Conservation (phyloP, 2,113 vertebrate genomes). For the Craseonycteris thonglongyai region DNA sequence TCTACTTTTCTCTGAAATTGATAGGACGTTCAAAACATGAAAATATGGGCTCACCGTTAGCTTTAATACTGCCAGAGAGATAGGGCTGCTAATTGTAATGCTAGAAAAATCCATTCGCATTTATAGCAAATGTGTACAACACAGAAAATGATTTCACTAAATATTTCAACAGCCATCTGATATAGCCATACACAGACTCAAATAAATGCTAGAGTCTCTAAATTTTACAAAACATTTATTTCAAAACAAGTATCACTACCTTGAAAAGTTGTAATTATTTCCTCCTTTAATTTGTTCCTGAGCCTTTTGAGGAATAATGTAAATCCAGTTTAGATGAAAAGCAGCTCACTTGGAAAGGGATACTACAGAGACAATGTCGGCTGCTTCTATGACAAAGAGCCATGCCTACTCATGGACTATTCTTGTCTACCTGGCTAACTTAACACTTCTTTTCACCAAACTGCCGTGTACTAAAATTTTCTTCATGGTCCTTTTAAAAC, state of each 20-base stretch:
- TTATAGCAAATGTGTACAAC: neutral
- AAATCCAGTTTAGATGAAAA: neutral
- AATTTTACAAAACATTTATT: constrained; percentile 5
- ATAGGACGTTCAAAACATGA: neutral
- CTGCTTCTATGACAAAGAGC: neutral
- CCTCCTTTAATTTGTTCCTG: neutral
- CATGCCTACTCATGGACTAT: neutral
- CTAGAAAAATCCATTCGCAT: neutral
- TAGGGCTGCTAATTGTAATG: neutral
- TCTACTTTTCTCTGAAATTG: neutral
- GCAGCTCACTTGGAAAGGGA: neutral
- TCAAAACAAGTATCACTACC: neutral
- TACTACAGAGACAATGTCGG: no score
- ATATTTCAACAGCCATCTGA: neutral
- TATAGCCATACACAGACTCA: neutral
- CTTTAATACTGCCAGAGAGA: neutral
- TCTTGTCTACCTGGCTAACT: neutral
- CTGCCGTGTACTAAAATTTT: neutral
- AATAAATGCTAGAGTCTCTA: neutral
- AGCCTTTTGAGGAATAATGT: neutral
- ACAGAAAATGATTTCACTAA: constrained; percentile 26
- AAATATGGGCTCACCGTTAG: neutral
- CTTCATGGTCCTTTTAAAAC: neutral
- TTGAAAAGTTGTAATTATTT: neutral
- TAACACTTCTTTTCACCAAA: neutral